Conservation (phyloP, 2,888 invertebrate species). For the Nipponacmea schrenckii region DNA sequence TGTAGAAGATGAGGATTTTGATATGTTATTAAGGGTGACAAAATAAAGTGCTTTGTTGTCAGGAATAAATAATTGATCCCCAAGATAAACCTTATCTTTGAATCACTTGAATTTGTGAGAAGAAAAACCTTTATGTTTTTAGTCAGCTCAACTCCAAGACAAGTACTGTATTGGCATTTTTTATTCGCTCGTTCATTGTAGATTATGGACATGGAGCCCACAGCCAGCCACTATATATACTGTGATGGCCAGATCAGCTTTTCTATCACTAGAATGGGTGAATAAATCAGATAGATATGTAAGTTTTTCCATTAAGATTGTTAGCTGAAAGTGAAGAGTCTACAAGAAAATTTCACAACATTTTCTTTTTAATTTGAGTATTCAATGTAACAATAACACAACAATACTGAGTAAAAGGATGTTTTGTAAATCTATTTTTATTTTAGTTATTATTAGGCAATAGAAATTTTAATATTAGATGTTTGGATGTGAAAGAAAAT, state of each 20-base stretch:
- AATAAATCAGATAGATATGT: constrained; percentile 73
- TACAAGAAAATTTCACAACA: constrained; percentile 71
- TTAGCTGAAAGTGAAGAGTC: constrained; percentile 72
- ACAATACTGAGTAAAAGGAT: too few species aligned
- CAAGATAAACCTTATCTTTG: too few species aligned
- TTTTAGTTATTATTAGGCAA: constrained; percentile 72
- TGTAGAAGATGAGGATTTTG: too few species aligned
- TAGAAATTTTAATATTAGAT: constrained; percentile 71
- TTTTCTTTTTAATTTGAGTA: constrained; percentile 53
- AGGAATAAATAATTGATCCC: too few species aligned
- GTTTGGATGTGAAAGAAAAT: constrained; percentile 74
- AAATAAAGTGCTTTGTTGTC: too few species aligned
- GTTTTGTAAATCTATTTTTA: neutral
- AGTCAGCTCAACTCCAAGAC: too few species aligned
- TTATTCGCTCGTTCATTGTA: constrained; percentile 32
- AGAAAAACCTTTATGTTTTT: too few species aligned
- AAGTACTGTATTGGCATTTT: too few species aligned
- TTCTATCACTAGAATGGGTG: constrained; percentile 74
- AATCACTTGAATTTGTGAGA: too few species aligned
- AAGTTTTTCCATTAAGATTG: constrained; percentile 27
- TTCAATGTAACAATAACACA: too few species aligned
- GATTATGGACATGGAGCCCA: constrained; percentile 68
- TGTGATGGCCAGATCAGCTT: constrained; percentile 71
- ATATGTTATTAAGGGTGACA: too few species aligned
- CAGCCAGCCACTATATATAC: constrained; percentile 72